These are phyloP conservation scores for Hoplodrina blanda DNA, from an alignment of 2,888 invertebrate genomes.

Conservation along the genomic window DNA sequence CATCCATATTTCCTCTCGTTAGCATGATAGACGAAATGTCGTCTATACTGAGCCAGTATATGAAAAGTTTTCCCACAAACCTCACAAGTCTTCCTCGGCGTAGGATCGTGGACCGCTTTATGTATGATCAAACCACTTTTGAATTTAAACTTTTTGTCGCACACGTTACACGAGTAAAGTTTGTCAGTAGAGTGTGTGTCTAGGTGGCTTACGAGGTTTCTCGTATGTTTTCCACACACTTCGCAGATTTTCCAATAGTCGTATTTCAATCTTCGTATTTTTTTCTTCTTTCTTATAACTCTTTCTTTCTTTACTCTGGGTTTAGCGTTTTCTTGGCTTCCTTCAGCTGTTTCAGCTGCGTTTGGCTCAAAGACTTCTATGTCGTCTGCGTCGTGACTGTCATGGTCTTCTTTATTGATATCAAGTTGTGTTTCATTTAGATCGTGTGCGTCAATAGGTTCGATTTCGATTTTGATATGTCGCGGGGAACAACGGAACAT, in stretches of 20 bases:
- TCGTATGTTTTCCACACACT: constrained; percentile 85
- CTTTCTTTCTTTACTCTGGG: constrained; percentile 59
- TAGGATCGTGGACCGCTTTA: constrained; percentile 84
- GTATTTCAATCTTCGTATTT: constrained; percentile 77
- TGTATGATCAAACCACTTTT: constrained; percentile 87
- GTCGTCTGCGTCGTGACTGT: constrained; percentile 66
- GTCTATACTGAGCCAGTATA: constrained; percentile 85
- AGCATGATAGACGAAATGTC: constrained; percentile 89
- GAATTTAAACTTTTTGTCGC: constrained; percentile 88
- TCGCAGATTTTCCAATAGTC: constrained; percentile 88
- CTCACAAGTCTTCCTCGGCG: constrained; percentile 88
- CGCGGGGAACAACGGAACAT: constrained; percentile 68
- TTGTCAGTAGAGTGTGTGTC: constrained; percentile 84
- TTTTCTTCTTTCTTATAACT: constrained; percentile 69
- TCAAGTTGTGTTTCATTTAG: constrained; percentile 47
- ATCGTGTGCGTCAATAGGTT: constrained; percentile 62
- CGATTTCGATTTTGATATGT: constrained; percentile 77
- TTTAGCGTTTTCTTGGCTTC: constrained; percentile 58
- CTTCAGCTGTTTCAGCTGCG: constrained; percentile 44
- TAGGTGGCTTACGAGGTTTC: constrained; percentile 83
- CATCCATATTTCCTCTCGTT: constrained; percentile 89
- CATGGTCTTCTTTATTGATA: constrained; percentile 55
- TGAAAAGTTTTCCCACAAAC: constrained; percentile 89
- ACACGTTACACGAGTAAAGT: constrained; percentile 84
- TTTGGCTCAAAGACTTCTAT: constrained; percentile 67